A percentile compares a stretch with the other conserved stretches of the same genome.
Conservation (phyloP, 2,797 vertebrate species). For the Sorex maritimensis region DNA sequence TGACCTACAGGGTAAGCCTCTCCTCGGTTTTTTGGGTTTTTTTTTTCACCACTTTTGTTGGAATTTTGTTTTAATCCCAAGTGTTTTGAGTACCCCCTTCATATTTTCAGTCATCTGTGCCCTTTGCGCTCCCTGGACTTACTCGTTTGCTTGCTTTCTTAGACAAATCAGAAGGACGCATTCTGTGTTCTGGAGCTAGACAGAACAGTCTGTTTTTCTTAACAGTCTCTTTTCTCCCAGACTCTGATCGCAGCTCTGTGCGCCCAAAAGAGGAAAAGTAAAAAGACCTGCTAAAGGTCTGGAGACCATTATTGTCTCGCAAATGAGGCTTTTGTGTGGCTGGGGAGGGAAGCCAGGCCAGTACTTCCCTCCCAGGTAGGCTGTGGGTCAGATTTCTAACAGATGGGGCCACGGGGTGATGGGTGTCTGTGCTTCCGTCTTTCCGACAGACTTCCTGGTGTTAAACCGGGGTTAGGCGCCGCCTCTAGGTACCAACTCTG, state of each 20-base stretch:
- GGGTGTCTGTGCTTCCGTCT: neutral
- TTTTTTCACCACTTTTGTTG: neutral
- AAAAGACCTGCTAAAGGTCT: neutral
- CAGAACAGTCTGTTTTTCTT: neutral
- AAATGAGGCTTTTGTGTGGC: neutral
- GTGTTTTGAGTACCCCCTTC: neutral
- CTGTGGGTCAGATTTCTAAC: slow-evolving; percentile 64
- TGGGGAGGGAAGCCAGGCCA: neutral
- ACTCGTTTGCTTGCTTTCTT: slow-evolving; percentile 24
- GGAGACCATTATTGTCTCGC: neutral
- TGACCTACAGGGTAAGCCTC: neutral
- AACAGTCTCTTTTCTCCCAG: neutral
- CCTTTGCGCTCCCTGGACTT: neutral
- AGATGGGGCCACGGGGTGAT: neutral
- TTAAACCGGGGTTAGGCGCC: rapidly evolving
- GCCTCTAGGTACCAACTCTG: neutral
- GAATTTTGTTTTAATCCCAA: neutral
- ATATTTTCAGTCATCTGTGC: neutral
- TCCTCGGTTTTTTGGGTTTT: neutral
- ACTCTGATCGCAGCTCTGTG: neutral
- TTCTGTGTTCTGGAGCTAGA: neutral
- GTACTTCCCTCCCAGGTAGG: slow-evolving; percentile 45
- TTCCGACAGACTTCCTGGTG: neutral
- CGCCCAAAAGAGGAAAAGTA: neutral
- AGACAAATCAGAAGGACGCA: neutral